A percentile compares a stretch with the other conserved stretches of the same genome.
These are phyloP conservation scores for Leptinotarsa haldemani DNA, from an alignment of 2,888 invertebrate genomes.

Conservation along the genomic window DNA sequence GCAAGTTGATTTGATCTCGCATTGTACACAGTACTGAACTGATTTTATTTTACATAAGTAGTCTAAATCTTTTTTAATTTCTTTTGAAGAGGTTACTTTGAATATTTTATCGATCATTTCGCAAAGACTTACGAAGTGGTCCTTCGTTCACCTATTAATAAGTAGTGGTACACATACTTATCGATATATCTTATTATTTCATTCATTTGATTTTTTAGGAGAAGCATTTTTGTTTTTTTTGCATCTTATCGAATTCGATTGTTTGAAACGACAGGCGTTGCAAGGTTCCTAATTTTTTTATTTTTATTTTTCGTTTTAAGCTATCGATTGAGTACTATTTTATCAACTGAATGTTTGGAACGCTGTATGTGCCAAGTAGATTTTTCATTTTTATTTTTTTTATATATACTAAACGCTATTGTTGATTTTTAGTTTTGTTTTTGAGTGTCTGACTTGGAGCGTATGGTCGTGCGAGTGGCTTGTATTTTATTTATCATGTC, in stretches of 20 bases:
- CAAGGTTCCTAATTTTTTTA: conserved; percentile 51
- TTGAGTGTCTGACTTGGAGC: conserved; percentile 44
- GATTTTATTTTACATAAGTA: conserved; percentile 58
- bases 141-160: conserved; percentile 23
- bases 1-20: conserved; percentile 66
- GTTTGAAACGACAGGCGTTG: conserved; percentile 59
- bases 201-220: conserved; percentile 38
- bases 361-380: conserved; percentile 55
- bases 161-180: conserved; percentile 44
- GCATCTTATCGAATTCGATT: conserved; percentile 47
- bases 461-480: conserved; percentile 36
- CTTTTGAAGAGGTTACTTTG: conserved; percentile 39
- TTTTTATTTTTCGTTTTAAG: conserved; percentile 44
- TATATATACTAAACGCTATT: conserved; percentile 43
- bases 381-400: conserved; percentile 37
- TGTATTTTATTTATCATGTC: conserved; percentile 34
- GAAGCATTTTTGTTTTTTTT: conserved; percentile 41
- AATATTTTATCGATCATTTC: conserved; percentile 43
- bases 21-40: conserved; percentile 65
- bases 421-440: conserved; percentile 51
- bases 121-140: conserved; percentile 35
- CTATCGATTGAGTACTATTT: conserved; percentile 49
- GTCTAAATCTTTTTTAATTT: conserved; percentile 49
- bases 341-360: conserved; percentile 49
- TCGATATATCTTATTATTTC: conserved; percentile 38